A percentile compares a stretch with the other conserved stretches of the same genome.
These are phyloP conservation scores for Dynastes tityus DNA, from an alignment of 2,888 invertebrate species.

Conservation along the genomic window DNA sequence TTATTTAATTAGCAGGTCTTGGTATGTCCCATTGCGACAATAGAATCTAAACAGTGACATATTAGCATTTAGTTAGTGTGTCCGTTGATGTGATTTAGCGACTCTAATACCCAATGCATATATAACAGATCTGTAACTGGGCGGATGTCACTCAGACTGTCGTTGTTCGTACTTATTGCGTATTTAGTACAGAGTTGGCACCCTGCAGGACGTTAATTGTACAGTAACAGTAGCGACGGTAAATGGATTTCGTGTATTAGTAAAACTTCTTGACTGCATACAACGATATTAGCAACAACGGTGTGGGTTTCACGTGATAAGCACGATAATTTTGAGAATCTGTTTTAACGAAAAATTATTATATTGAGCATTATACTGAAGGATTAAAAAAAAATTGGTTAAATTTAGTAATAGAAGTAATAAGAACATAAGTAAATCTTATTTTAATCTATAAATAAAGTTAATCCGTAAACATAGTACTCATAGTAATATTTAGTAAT, in stretches of 20 bases:
- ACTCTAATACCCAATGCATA: constrained; percentile 64
- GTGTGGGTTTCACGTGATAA: no score
- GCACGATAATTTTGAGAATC: no score
- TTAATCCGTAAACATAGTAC: no score
- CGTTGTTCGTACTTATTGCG: constrained; percentile 66
- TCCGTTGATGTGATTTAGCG: constrained; percentile 62
- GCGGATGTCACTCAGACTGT: constrained; percentile 62
- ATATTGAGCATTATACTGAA: no score
- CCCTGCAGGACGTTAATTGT: constrained; percentile 64
- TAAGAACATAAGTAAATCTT: no score
- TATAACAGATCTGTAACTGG: constrained; percentile 59
- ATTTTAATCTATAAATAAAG: no score
- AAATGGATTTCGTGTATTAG: background rate
- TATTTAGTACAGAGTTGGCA: constrained; percentile 61
- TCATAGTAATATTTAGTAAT: no score
- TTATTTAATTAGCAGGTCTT: constrained; percentile 32
- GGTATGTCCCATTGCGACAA: constrained; percentile 42
- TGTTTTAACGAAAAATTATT: no score
- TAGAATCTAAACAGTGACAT: constrained; percentile 54
- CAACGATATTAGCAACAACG: no score
- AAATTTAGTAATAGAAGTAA: no score
- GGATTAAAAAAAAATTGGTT: no score
- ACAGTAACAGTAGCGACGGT: constrained; percentile 52
- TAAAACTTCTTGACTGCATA: background rate
- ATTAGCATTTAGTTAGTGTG: constrained; percentile 63